These are phyloP conservation scores for Aphrophora alni DNA, from an alignment of 2,888 invertebrate genomes.

Conservation along the genomic window DNA sequence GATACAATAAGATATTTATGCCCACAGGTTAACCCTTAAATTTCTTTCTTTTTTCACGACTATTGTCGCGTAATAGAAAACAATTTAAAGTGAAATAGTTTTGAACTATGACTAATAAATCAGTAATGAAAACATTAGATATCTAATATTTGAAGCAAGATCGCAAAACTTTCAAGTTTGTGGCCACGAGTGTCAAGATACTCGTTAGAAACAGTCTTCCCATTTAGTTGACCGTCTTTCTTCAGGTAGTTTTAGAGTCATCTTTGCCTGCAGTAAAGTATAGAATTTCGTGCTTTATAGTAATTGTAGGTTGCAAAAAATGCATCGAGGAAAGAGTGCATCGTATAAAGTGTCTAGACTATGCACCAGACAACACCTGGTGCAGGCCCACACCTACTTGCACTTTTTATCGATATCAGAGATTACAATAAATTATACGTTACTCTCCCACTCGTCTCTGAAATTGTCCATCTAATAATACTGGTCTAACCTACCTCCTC, in stretches of 20 bases:
- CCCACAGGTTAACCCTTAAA: too few species aligned
- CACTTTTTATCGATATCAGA: slow-evolving; percentile 6
- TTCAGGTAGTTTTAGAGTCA: background rate
- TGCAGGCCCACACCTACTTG: background rate
- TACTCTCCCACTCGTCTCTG: background rate
- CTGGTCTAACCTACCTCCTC: background rate
- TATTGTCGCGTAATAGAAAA: too few species aligned
- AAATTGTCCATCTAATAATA: background rate
- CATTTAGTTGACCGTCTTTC: too few species aligned
- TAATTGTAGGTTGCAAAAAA: slow-evolving; percentile 7
- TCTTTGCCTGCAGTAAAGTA: background rate
- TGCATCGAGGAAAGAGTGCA: background rate
- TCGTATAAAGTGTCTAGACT: background rate
- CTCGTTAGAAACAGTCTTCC: too few species aligned
- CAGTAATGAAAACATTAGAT: too few species aligned
- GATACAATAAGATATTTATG: too few species aligned
- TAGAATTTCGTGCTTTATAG: background rate
- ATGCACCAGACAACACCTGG: background rate
- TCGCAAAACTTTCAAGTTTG: too few species aligned
- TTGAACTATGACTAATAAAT: too few species aligned
- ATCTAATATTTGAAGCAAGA: too few species aligned
- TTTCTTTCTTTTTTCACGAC: too few species aligned
- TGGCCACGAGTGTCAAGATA: too few species aligned
- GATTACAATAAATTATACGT: slow-evolving; percentile 9
- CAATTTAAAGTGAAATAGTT: too few species aligned